Evolutionary conservation across 1,140 invertebrate genomes (phyloP), one percentile per base, ranked within the genome.

Genomic region (Leptinotarsa texana): DNA sequence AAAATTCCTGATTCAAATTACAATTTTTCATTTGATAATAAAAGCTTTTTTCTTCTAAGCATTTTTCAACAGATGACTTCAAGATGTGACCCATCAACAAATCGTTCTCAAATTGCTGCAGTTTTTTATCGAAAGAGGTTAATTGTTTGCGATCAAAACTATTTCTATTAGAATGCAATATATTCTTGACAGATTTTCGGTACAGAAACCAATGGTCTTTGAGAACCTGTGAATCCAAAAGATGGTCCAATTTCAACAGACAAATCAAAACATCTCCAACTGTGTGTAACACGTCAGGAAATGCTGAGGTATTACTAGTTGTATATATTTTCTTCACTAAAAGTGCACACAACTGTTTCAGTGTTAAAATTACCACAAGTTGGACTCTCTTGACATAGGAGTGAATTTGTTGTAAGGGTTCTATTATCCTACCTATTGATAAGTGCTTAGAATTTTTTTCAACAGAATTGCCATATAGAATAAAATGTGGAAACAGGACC

Each of bases 141-240:
- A 95, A 82, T 75, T 89, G 88, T 8, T 89, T 86, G 63, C 87
- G 81, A 2, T 88, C 82, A 27, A 91, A 84, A 82, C 92, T 93
- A 80, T 91, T 89, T 2, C 83, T 80, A 22, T 90, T 89, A 85
- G 93, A 91, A 77, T 92, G 91, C 63, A 90, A 87, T 2, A 93
- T 89, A 18, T 90, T 90, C 72, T 89, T 89, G 1, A 94, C 87
- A 83, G 92, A 89, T 79, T 91, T 88, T 81, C 90, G 87, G 79
- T 94, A 95, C 4, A 89, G 85, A 17, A 89, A 89, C 92, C 92
- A 94, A 81, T 93, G 90, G 18, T 93, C 90, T 72, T 89, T 83
- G 4, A 95, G 84, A 0, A 87, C 84, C 3, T 88, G 86, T 74
- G 91, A 90, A 33, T 88, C 86, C 47, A 95, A 87, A 17, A 95